phyloP scores from a whole-genome alignment of 1,140 invertebrate genomes.

The Drosophila gunungcola region DNA sequence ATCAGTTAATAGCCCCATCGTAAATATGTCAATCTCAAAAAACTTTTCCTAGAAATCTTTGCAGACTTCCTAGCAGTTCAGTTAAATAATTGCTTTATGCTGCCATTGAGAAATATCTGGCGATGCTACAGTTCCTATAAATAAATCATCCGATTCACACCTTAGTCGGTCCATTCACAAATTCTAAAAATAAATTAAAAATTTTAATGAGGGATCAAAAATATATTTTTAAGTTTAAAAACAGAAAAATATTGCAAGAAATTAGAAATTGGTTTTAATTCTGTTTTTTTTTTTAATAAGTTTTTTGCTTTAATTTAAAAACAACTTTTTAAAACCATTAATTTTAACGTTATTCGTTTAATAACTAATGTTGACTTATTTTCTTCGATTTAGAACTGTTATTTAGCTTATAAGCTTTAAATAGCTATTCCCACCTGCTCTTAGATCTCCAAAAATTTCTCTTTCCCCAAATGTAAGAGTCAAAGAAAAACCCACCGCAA shows the following conservation, averaged over 20 bases:
- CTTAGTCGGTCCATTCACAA: conserved; percentile 38
- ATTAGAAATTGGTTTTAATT: no score
- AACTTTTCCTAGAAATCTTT: neutral
- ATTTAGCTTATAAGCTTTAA: no score
- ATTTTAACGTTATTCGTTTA: no score
- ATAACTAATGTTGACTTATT: no score
- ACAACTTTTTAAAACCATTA: no score
- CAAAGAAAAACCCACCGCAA: conserved; percentile 30
- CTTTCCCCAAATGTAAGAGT: conserved; percentile 6
- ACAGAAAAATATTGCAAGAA: no score
- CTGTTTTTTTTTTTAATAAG: no score
- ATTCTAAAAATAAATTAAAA: neutral
- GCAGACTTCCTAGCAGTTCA: neutral
- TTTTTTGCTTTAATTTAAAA: no score
- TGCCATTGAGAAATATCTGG: conserved; percentile 5
- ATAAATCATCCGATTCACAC: conserved; percentile 24
- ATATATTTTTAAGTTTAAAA: neutral
- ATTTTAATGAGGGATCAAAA: neutral
- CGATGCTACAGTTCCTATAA: conserved; percentile 15
- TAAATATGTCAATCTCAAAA: conserved; percentile 9
- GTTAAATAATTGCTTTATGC: conserved; percentile 27
- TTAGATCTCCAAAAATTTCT: conserved; percentile 12
- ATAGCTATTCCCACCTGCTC: neutral
- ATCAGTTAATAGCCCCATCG: conserved; percentile 13
- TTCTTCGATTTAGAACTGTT: no score